Evolutionary conservation across 2,888 invertebrate species (phyloP).

Genomic region (Leucoma salicis): DNA sequence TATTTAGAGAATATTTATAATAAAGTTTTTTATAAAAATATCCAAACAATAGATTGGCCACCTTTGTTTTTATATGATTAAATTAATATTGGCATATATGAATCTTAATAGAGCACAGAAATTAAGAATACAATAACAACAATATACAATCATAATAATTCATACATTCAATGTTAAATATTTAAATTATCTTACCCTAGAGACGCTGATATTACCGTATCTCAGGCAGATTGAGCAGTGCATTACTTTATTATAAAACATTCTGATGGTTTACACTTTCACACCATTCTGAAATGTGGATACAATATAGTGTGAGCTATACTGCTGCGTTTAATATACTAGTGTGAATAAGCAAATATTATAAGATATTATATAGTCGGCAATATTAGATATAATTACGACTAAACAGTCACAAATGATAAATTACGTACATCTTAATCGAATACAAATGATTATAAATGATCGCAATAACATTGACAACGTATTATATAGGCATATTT

Average conservation of each 20-base stretch:
- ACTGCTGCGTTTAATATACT: no score
- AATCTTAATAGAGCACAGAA: no score
- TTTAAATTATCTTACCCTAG: conserved; percentile 50
- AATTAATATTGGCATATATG: no score
- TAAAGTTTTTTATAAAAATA: no score
- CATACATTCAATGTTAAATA: no score
- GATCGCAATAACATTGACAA: not conserved
- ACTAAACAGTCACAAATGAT: no score
- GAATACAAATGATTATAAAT: conserved; percentile 2
- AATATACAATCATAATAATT: not conserved
- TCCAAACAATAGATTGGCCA: no score
- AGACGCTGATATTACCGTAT: conserved; percentile 53
- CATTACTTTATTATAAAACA: conserved; percentile 70
- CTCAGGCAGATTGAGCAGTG: conserved; percentile 66
- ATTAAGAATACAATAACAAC: not conserved
- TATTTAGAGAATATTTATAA: no score
- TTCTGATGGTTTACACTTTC: conserved; percentile 37
- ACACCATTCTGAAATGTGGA: conserved; percentile 64
- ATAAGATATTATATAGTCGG: not conserved
- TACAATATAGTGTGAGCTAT: not conserved
- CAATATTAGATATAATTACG: no score
- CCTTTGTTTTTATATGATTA: no score
- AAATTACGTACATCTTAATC: not conserved
- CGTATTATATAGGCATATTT: not conserved
- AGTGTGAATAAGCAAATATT: not conserved